Conservation (phyloP, 2,888 invertebrate genomes). For the Drosophila ustulata region DNA sequence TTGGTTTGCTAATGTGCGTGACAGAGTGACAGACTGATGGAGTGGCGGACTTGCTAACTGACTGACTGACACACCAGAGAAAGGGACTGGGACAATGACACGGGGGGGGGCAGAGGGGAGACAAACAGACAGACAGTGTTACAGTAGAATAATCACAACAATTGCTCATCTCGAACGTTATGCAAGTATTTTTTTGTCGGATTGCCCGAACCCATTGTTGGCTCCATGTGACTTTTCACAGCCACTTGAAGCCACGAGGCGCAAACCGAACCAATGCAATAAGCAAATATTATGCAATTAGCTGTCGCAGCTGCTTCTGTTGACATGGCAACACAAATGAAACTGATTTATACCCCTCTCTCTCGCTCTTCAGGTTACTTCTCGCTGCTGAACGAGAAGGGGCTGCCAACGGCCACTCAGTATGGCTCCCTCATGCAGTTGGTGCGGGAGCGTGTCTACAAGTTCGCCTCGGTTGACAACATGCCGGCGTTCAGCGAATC, state of each 20-base stretch:
- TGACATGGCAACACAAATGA: slow-evolving; percentile 13
- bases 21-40: slow-evolving; percentile 17
- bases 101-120: not conserved
- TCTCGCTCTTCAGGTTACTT: slow-evolving; percentile 87
- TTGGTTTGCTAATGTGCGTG: slow-evolving; percentile 34
- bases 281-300: slow-evolving; percentile 36
- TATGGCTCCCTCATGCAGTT: slow-evolving; percentile 89
- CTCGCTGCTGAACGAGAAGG: slow-evolving; percentile 89
- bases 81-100: not conserved
- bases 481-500: slow-evolving; percentile 85
- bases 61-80: not conserved
- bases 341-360: slow-evolving; percentile 17
- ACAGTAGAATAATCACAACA: slow-evolving; percentile 52
- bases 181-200: slow-evolving; percentile 42
- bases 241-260: slow-evolving; percentile 53
- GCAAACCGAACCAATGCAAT: slow-evolving; percentile 65
- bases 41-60: slow-evolving; percentile 4
- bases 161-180: slow-evolving; percentile 67
- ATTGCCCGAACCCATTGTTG: slow-evolving; percentile 42
- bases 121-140: slow-evolving; percentile 18
- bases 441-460: slow-evolving; percentile 88
- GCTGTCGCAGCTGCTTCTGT: slow-evolving; percentile 11
- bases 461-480: slow-evolving; percentile 85
- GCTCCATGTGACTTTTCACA: slow-evolving; percentile 72
- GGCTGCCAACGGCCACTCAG: slow-evolving; percentile 88